phyloP scores from a whole-genome alignment of 1,140 invertebrate species.

The Hetaerina americana region DNA sequence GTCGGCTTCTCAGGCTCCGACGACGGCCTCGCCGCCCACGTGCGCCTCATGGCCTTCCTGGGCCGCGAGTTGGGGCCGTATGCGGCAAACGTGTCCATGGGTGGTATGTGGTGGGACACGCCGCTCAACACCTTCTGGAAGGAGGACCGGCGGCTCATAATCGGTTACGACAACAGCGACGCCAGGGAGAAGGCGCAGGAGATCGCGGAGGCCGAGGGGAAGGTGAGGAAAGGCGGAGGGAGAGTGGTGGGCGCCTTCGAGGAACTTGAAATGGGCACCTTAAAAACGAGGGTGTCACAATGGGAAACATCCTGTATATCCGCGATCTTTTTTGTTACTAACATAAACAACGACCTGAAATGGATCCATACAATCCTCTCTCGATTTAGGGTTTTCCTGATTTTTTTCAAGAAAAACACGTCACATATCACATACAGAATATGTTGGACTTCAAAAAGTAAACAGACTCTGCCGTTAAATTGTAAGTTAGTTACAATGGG shows the following conservation, averaged over 20 bases:
- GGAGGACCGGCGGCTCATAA: conserved; percentile 34
- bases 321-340: no score
- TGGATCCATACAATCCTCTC: no score
- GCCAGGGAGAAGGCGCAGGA: conserved; percentile 19
- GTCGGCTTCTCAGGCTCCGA: conserved; percentile 35
- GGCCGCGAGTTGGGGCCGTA: conserved; percentile 33
- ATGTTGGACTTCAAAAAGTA: no score
- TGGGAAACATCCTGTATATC: no score
- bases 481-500: no score
- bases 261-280: no score
- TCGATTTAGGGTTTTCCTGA: no score
- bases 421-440: no score
- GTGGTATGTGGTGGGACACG: conserved; percentile 27
- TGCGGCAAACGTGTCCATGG: conserved; percentile 29
- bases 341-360: no score
- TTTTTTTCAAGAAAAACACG: no score
- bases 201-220: not conserved
- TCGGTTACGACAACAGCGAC: conserved; percentile 38
- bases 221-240: not conserved
- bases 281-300: no score
- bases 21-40: conserved; percentile 29
- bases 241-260: not conserved
- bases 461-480: no score
- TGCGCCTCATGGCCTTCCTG: conserved; percentile 33
- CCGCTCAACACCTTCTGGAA: conserved; percentile 37